phyloP scores from a whole-genome alignment of 2,113 vertebrate genomes.

The Grallaria varia region DNA sequence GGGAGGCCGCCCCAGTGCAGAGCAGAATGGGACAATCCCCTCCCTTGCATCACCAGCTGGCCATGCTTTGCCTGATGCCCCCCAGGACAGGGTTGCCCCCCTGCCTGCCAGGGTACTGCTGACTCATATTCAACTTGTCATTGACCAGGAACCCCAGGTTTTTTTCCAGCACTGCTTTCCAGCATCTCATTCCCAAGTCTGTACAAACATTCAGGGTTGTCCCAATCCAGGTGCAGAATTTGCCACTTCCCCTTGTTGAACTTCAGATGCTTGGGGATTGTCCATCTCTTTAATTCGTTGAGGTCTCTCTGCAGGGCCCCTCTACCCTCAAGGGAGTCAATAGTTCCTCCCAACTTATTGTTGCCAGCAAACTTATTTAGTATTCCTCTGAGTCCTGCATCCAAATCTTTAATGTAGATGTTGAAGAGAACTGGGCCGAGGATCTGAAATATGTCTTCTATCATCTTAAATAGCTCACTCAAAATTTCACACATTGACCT shows the following conservation, averaged over 20 bases:
- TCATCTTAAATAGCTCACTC: not conserved
- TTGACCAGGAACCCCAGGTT: accelerated
- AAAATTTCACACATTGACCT: not conserved
- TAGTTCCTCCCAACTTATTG: not conserved
- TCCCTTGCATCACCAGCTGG: accelerated
- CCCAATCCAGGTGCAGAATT: not conserved
- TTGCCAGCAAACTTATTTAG: not conserved
- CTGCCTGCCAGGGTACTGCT: not conserved
- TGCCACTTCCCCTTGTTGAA: not conserved
- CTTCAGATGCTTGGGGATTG: not conserved
- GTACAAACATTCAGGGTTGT: accelerated
- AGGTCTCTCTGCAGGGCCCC: not conserved
- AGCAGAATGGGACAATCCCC: not conserved
- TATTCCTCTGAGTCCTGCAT: accelerated
- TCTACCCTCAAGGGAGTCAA: accelerated
- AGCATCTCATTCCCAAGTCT: not conserved
- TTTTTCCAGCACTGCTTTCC: not conserved
- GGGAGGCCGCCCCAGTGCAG: accelerated
- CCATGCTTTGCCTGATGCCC: accelerated
- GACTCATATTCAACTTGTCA: accelerated
- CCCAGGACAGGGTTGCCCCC: accelerated
- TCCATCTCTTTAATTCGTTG: not conserved
- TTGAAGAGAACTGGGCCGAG: not conserved
- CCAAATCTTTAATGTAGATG: not conserved
- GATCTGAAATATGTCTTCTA: not conserved